phyloP scores from a whole-genome alignment of 2,113 vertebrate species.

The Pedionomus torquatus region DNA sequence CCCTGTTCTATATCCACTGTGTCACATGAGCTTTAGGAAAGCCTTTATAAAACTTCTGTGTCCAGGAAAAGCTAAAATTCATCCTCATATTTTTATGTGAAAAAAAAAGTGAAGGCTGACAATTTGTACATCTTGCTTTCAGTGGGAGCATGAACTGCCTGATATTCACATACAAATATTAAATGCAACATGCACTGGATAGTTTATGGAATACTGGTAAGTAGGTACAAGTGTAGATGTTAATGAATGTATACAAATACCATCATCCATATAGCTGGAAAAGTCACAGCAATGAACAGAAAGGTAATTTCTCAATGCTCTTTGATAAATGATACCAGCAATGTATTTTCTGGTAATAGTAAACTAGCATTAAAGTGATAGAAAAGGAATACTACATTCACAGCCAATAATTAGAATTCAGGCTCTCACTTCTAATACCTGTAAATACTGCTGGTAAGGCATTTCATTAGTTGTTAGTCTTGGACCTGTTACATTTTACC shows the following conservation, averaged over 20 bases:
- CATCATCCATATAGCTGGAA: background rate
- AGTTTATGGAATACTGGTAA: background rate
- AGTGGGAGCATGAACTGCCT: background rate
- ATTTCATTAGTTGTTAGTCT: background rate
- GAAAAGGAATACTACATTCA: background rate
- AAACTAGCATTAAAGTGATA: background rate
- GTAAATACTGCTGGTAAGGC: background rate
- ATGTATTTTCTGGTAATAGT: background rate
- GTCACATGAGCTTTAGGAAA: constrained; percentile 77
- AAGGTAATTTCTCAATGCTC: background rate
- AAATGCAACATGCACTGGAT: background rate
- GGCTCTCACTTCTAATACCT: background rate
- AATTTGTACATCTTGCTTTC: background rate
- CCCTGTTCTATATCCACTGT: constrained; percentile 77
- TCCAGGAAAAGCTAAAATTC: constrained; percentile 76
- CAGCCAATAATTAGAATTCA: background rate
- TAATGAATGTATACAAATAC: background rate
- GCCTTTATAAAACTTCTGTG: constrained; percentile 78
- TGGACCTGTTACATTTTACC: background rate
- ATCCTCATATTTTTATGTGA: constrained; percentile 75
- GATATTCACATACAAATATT: background rate
- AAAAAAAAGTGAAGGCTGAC: background rate
- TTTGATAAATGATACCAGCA: background rate
- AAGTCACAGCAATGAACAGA: background rate
- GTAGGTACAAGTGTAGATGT: background rate